Base-by-base conservation (phyloP, 2,888 invertebrate species). In the Urechis unicinctus region DNA sequence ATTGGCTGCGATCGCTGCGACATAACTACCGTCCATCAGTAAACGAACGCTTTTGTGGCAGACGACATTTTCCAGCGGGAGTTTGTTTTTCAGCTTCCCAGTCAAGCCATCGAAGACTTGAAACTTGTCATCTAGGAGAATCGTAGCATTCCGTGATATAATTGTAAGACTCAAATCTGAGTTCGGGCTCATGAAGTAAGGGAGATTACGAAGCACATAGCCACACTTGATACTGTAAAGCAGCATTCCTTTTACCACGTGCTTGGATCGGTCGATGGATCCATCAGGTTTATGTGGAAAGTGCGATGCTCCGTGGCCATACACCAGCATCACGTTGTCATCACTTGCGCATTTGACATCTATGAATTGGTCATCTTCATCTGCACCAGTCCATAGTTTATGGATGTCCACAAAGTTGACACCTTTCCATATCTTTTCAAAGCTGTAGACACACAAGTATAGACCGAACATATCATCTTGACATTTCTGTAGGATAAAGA, bases 21-120 rank as follows among this genome's bases (percentile, higher is more conserved):
- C 41, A 51, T 70, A 72, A 5, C 58, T 55, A 2, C 73, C 72
- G 49, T 71, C 65, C 24, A 72, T 55, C 1, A 67, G 64, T 9
- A 70, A 56, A 17, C 61, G 50, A 1, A 51, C 45, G 36, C 49
- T 29, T 22, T n/a, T 13, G 53, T 50, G 6, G 25, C 30, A 17
- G 47, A 31, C 30, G n/a, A 21, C 17, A 26, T 47, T 29, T 24
- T 41, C 26, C 30, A 45, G 30, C 26, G 46, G 28, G 3, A 54
- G 22, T 17, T 44, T 31, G 42, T 31, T 49, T 4, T 41, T 28
- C 21, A 47, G 31, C 30, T 46, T 13, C 28, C 51, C 55, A 31
- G 24, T 44, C 9, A 36, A 25, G 13, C 31, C 30, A 22, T 50
- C 46, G 24, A 67, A 70, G 4, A 70, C 57, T 26, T 61, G 51